Base-by-base conservation (phyloP, 2,888 invertebrate genomes). In the Apamea monoglypha region DNA sequence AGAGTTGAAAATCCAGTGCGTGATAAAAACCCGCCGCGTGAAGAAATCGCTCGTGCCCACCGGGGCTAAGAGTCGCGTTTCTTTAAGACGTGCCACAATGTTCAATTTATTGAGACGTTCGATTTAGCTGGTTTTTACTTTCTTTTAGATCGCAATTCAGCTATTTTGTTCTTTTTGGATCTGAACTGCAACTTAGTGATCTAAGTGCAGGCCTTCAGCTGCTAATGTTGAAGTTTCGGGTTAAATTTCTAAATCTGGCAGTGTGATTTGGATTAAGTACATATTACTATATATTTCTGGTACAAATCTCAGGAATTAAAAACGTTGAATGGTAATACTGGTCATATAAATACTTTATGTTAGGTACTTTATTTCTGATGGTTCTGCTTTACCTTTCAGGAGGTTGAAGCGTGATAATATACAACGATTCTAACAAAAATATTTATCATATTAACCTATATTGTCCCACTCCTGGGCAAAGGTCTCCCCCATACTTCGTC, bases 31-130 rank as follows among this genome's bases (percentile, higher is more conserved):
- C 3, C 14, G 5, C 16, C n/a, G 7, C n/a, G 14, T 61, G 16
- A 7, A 29, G 29, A 29, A 63, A 21, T 68, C 18, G 12, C 68
- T 3, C 29, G n/a, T 44, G n/a, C 29, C 29, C 16, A n/a, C n/a
- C 16, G 1, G 18, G 10, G 5, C 16, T 10, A 16, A 53, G 61
- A 61, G 25, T 32, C n/a, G n/a, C 44, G 21, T 21, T 59, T 21
- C 50, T 68, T 53, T 44, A 40, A 78, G 36, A 59, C 10, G 40
- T 29, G 29, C 18, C 40, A 50, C 56, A 76, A 47, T 44, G 40
- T 25, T 53, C 44, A 56, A 36, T 56, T 76, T 56, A 56, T 75
- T 76, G 25, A 64, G 75, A 53, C 21, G 10, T 29, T 53, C 4
- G 16, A 69, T 44, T 69, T n/a, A n/a, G 21, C n/a, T 53, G 21